Conservation (phyloP, 2,113 vertebrate species). For the Procavia capensis region DNA sequence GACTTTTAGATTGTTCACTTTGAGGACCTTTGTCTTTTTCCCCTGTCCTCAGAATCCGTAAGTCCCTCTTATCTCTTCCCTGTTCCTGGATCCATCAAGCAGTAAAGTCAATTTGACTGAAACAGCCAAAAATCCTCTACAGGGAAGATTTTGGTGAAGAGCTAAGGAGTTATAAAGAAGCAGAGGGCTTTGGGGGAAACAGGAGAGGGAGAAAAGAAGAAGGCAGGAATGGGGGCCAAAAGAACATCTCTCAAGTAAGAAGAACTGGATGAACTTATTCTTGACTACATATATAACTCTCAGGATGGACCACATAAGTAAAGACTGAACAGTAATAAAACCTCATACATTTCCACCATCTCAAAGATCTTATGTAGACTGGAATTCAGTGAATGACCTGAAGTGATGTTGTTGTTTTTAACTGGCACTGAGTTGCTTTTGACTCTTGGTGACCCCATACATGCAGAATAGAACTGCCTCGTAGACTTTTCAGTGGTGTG, state of each 20-base stretch:
- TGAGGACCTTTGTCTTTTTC: not conserved
- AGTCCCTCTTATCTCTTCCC: not conserved
- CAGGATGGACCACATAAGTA: rapidly evolving
- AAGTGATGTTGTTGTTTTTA: not conserved
- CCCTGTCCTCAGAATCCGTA: not conserved
- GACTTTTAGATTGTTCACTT: not conserved
- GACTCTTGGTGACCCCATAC: too few relatives aligned
- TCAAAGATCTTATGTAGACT: rapidly evolving
- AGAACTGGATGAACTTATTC: too few relatives aligned
- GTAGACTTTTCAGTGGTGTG: too few relatives aligned
- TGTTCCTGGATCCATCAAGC: not conserved
- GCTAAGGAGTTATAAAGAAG: not conserved
- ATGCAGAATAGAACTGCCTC: too few relatives aligned
- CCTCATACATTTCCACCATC: not conserved
- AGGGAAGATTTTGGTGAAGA: not conserved
- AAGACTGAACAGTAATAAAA: not conserved
- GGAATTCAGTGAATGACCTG: not conserved
- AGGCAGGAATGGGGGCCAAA: rapidly evolving
- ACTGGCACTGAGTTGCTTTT: too few relatives aligned
- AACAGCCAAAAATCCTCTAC: not conserved
- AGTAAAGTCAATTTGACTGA: not conserved
- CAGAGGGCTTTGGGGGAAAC: too few relatives aligned
- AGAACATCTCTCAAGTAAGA: too few relatives aligned
- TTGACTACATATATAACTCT: rapidly evolving
- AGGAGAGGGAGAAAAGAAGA: not conserved